Conservation (phyloP, 2,113 vertebrate species). For the Crotophaga sulcirostris region DNA sequence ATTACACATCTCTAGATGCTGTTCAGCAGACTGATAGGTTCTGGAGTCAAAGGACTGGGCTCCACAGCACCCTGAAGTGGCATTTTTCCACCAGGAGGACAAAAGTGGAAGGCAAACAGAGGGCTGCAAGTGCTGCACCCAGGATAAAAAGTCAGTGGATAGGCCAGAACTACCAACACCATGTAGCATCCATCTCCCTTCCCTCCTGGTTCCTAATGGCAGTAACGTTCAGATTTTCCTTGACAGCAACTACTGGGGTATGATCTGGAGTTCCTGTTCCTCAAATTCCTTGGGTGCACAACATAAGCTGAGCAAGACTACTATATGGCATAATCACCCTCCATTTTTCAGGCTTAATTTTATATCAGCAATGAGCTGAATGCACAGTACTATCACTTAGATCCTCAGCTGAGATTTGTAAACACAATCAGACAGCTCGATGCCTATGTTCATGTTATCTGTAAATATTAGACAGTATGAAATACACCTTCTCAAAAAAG, state of each 20-base stretch:
- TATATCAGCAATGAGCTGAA: background rate
- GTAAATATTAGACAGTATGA: background rate
- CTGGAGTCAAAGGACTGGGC: background rate
- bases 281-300: background rate
- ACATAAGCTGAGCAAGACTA: background rate
- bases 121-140: background rate
- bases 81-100: background rate
- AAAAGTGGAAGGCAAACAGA: background rate
- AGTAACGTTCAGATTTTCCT: background rate
- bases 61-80: background rate
- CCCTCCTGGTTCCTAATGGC: background rate
- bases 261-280: background rate
- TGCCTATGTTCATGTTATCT: background rate
- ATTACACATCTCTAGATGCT: background rate
- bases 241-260: background rate
- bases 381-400: background rate
- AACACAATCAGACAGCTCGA: background rate
- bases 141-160: background rate
- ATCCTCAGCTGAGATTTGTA: background rate
- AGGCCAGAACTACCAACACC: background rate
- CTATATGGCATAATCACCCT: background rate
- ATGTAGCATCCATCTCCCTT: rapidly evolving
- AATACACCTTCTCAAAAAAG: background rate
- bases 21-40: background rate
- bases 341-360: background rate